Evolutionary conservation across 2,888 invertebrate genomes (phyloP).

Genomic region (Acleris emargana): DNA sequence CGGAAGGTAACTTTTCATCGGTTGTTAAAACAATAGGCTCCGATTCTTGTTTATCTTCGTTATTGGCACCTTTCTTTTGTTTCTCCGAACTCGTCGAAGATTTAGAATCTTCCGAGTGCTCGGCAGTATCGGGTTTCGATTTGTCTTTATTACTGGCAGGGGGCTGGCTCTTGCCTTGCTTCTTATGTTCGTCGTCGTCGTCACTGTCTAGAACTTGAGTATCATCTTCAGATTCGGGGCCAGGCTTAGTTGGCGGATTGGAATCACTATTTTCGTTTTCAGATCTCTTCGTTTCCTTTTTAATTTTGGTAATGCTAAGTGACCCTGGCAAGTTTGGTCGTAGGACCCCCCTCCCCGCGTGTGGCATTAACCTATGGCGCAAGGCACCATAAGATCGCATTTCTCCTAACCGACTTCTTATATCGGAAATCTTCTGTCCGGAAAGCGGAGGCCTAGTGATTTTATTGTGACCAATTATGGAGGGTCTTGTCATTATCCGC

Average conservation of each 20-base stretch:
- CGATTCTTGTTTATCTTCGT: slow-evolving; percentile 43
- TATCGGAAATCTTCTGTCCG: slow-evolving; percentile 73
- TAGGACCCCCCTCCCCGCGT: slow-evolving; percentile 58
- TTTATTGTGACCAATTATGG: slow-evolving; percentile 64
- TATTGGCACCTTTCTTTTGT: slow-evolving; percentile 42
- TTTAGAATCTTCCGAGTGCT: slow-evolving; percentile 40
- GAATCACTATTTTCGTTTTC: slow-evolving; percentile 53
- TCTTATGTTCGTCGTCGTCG: slow-evolving; percentile 57
- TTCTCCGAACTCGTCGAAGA: slow-evolving; percentile 42
- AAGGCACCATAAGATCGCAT: slow-evolving; percentile 62
- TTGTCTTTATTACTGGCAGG: slow-evolving; percentile 41
- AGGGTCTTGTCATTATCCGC: slow-evolving; percentile 66
- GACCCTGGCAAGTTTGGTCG: slow-evolving; percentile 70
- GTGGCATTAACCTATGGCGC: slow-evolving; percentile 63
- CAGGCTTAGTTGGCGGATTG: slow-evolving; percentile 51
- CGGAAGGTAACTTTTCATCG: slow-evolving; percentile 72
- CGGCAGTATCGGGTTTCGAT: slow-evolving; percentile 37
- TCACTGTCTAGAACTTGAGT: slow-evolving; percentile 75
- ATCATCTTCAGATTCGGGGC: slow-evolving; percentile 66
- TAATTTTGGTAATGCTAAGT: slow-evolving; percentile 75
- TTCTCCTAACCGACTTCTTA: slow-evolving; percentile 68
- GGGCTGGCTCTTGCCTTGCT: slow-evolving; percentile 43
- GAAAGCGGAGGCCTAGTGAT: slow-evolving; percentile 64
- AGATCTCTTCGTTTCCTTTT: slow-evolving; percentile 60
- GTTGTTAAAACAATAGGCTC: slow-evolving; percentile 69